Conservation (phyloP, 2,113 vertebrate species). For the Chloroceryle aenea region DNA sequence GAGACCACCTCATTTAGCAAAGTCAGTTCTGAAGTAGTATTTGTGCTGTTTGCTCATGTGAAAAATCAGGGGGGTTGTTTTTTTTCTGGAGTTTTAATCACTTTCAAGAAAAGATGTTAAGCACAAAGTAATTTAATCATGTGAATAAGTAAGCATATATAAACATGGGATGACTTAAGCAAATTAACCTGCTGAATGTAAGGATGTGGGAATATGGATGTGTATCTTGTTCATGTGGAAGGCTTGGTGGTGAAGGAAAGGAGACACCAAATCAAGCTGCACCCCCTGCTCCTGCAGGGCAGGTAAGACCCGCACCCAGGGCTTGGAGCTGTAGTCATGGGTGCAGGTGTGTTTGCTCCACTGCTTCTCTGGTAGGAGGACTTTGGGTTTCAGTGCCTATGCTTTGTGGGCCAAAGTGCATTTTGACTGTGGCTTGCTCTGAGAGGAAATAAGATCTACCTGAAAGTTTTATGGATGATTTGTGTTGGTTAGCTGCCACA, state of each 20-base stretch:
- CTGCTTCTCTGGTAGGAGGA: background rate
- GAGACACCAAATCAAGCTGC: background rate
- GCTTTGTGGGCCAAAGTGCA: slow-evolving; percentile 3
- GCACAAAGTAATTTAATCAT: background rate
- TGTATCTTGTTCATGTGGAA: background rate
- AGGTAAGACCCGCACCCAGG: background rate
- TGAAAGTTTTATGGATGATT: slow-evolving; percentile 51
- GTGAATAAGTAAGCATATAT: background rate
- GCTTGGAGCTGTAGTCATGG: background rate
- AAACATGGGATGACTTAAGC: background rate
- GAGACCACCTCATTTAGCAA: background rate
- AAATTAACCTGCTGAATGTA: background rate
- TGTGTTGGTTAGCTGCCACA: slow-evolving; percentile 46
- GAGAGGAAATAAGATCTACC: slow-evolving; percentile 47
- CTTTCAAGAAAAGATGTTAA: background rate
- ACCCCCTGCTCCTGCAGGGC: background rate
- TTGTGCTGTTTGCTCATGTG: background rate
- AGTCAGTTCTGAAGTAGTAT: background rate
- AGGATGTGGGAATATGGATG: background rate
- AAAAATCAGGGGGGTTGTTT: background rate
- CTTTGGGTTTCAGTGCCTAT: background rate
- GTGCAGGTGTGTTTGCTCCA: slow-evolving; percentile 32
- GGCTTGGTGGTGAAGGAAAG: background rate
- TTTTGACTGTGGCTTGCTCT: slow-evolving; percentile 48
- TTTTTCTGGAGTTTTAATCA: background rate